Evolutionary conservation across 2,113 vertebrate genomes (phyloP).

Genomic region (Ptilonorhynchus violaceus): DNA sequence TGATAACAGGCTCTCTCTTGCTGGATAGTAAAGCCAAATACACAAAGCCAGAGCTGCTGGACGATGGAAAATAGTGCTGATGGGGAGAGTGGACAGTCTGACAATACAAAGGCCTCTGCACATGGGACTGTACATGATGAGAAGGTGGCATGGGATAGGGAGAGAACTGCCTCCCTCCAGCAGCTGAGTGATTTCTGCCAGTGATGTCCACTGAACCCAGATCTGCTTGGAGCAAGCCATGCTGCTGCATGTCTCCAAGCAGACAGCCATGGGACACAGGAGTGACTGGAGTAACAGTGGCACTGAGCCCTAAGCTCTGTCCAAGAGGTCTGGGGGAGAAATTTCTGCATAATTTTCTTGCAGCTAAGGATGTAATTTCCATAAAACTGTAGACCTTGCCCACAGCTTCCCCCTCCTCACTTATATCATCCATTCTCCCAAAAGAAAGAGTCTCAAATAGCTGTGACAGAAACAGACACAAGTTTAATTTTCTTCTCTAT

Average conservation of each 20-base stretch:
- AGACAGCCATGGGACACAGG: not conserved
- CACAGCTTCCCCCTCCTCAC: not conserved
- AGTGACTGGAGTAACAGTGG: not conserved
- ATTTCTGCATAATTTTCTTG: not conserved
- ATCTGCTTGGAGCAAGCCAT: not conserved
- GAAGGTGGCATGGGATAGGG: rapidly evolving
- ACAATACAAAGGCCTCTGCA: not conserved
- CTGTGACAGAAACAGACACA: not conserved
- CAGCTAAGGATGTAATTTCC: not conserved
- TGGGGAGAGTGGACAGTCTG: not conserved
- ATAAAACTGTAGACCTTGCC: not conserved
- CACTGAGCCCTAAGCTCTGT: not conserved
- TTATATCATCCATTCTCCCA: not conserved
- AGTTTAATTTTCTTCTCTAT: not conserved
- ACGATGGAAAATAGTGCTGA: not conserved
- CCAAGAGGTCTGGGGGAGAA: not conserved
- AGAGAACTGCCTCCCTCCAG: not conserved
- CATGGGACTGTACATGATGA: not conserved
- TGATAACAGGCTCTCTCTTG: not conserved
- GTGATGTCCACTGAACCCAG: not conserved
- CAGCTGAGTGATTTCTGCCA: not conserved
- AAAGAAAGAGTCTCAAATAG: not conserved
- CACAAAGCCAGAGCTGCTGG: not conserved
- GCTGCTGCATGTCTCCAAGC: not conserved
- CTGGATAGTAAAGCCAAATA: not conserved